phyloP scores from a whole-genome alignment of 2,113 vertebrate species.

The Charadrius vociferus region DNA sequence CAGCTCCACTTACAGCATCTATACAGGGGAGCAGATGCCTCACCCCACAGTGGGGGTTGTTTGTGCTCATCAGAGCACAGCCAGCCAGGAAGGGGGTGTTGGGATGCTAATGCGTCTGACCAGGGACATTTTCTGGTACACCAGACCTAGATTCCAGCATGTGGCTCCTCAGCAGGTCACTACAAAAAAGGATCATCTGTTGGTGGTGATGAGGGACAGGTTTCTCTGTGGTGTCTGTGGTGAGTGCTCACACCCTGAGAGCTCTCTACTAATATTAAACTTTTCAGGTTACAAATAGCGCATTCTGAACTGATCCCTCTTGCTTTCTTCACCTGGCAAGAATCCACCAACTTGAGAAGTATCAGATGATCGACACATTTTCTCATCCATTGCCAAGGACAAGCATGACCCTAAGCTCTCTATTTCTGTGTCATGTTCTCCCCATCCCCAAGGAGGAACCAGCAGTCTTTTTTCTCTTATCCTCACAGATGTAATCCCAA shows the following conservation, averaged over 20 bases:
- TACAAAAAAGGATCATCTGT: neutral
- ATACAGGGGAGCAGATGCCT: fast-evolving
- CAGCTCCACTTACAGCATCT: fast-evolving
- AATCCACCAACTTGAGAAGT: neutral
- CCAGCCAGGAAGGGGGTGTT: neutral
- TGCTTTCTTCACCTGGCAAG: neutral
- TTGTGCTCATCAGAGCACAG: fast-evolving
- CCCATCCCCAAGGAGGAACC: neutral
- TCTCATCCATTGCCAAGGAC: neutral
- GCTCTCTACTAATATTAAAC: neutral
- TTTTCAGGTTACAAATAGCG: neutral
- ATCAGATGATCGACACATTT: neutral
- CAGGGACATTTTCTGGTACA: neutral
- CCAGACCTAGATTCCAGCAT: neutral
- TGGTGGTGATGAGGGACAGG: neutral
- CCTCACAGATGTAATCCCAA: neutral
- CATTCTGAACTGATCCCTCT: neutral
- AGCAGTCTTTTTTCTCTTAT: neutral
- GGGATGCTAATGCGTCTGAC: neutral
- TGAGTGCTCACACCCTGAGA: neutral
- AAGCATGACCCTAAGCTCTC: neutral
- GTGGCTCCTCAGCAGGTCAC: neutral
- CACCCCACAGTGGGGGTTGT: fast-evolving
- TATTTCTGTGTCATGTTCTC: neutral
- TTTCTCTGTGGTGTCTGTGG: neutral